These are phyloP conservation scores for Corvus cornix DNA, from an alignment of 2,113 vertebrate genomes.

Conservation along the genomic window DNA sequence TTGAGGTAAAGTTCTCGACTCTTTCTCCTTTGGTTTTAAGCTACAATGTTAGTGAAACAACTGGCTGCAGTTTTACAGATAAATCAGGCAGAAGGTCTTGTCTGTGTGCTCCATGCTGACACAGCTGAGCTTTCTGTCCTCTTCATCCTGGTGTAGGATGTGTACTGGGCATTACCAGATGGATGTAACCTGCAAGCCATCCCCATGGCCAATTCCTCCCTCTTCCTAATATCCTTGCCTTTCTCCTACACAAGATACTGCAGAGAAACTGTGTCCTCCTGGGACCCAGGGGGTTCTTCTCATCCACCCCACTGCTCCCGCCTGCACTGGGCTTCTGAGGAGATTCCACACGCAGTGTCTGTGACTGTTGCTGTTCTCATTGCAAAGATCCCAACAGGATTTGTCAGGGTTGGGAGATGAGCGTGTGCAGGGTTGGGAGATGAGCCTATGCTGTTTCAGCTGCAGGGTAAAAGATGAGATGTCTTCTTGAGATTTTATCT, in stretches of 20 bases:
- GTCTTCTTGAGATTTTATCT: not conserved
- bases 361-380: not conserved
- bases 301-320: not conserved
- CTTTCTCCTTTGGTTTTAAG: not conserved
- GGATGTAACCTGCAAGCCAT: not conserved
- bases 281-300: not conserved
- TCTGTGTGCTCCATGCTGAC: not conserved
- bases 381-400: not conserved
- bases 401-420: not conserved
- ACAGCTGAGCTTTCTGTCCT: not conserved
- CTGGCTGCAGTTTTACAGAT: not conserved
- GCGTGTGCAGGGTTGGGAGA: not conserved
- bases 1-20: slow-evolving; percentile 65
- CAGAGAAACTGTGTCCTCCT: not conserved
- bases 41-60: not conserved
- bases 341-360: fast-evolving
- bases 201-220: not conserved
- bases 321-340: not conserved
- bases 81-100: not conserved
- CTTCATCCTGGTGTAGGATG: not conserved
- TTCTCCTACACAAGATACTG: not conserved
- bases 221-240: not conserved
- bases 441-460: not conserved
- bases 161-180: not conserved
- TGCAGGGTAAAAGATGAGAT: not conserved